Evolutionary conservation across 2,888 invertebrate genomes (phyloP), one percentile per base, ranked within the genome.

Genomic region (Trachelus stipa): DNA sequence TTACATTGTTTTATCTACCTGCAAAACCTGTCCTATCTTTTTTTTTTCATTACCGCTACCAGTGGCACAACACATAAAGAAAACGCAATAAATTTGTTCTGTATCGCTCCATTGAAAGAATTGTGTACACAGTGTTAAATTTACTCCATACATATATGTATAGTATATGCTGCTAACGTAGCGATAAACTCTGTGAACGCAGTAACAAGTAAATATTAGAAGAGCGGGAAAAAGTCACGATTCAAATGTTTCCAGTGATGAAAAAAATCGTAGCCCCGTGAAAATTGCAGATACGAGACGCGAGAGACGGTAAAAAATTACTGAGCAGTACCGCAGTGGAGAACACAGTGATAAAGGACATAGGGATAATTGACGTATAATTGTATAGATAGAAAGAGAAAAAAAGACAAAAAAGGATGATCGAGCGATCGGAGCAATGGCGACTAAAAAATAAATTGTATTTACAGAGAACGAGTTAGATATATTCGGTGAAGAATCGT

Each of bases 241-340:
- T 87, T 87, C 85, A 88, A 88, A 85, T 83, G 84, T 82, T 87
- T 85, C 84, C 83, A 83, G 77, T 30, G 35, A 75, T 77, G 30
- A 73, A 75, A 75, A 75, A 79, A 76, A 81, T 78, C 73, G 77
- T 73, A 74, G 75, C 74, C 40, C 74, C 74, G 79, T 33, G 77
- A 81, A 82, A 83, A 81, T 82, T 79, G 73, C 78, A 77, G 80
- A 80, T 71, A 76, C 75, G 76, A 73, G 74, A 79, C 34, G n/a
- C 73, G 77, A 75, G 76, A 75, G 73, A 79, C 31, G n/a, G 68
- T 40, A 37, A 74, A 75, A 68, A 71, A 56, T 40, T 31, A 71
- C 75, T 37, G 34, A 35, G 1, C 33, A 34, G 40, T n/a, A 34
- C n/a, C 68, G 78, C 77, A 76, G 76, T 69, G 74, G 77, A 75